phyloP scores from a whole-genome alignment of 1,140 invertebrate species.

The Aphelinus atriplicis region DNA sequence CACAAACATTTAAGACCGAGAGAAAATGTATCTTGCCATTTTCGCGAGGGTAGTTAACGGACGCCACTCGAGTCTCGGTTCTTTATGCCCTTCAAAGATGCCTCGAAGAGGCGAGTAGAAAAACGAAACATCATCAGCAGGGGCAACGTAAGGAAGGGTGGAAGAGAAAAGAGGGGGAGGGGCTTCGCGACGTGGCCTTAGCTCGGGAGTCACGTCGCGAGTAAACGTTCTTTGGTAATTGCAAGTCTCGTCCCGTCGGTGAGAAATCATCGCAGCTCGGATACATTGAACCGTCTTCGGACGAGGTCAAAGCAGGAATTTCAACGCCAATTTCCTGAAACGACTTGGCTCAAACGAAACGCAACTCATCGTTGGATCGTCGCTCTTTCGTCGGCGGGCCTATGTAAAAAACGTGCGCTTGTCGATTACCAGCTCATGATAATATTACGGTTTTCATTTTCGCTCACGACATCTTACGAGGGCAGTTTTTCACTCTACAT shows the following conservation, averaged over 20 bases:
- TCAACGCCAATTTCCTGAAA: slow-evolving; percentile 35
- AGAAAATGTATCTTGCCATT: no score
- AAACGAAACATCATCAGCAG: neutral
- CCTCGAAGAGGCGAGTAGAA: no score
- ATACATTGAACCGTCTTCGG: slow-evolving; percentile 6
- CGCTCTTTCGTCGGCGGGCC: slow-evolving; percentile 14
- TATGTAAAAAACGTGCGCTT: no score
- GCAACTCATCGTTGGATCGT: slow-evolving; percentile 22
- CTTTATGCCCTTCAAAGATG: no score
- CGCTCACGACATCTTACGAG: no score
- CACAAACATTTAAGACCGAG: no score
- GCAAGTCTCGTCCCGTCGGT: neutral
- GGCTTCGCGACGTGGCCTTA: neutral
- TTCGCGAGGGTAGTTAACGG: no score
- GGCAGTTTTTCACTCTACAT: no score
- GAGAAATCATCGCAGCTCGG: neutral
- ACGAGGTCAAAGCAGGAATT: slow-evolving; percentile 29
- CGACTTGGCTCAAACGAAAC: slow-evolving; percentile 6
- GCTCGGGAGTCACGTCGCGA: slow-evolving; percentile 15
- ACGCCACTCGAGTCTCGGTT: no score
- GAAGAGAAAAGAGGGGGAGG: neutral
- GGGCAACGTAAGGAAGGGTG: neutral
- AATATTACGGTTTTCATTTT: no score
- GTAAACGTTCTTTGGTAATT: slow-evolving; percentile 18
- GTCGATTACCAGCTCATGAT: no score